Evolutionary conservation across 2,797 vertebrate species (phyloP), one percentile per base, ranked within the genome.

Genomic region (Syndactyla subalaris): DNA sequence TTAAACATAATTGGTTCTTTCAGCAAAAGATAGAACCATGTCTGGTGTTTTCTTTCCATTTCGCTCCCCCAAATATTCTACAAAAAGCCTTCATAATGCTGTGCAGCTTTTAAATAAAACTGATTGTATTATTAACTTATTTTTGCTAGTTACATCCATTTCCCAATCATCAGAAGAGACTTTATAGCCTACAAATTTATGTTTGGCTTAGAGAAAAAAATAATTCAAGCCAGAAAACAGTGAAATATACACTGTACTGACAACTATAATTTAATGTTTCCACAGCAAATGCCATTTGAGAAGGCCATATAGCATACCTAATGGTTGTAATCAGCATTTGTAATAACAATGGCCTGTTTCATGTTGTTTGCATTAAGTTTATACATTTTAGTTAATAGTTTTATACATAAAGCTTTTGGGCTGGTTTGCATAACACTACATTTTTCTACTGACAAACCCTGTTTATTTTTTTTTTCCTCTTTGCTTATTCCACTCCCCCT

Each of bases 1-100:
- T 96, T 96, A 91, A 93, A 88, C 8, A 3, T 65, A 96, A 95
- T 46, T 83, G 75, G 79, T 85, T 90, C 91, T 85, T 92, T 85
- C 86, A 87, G 70, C 54, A 74, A 34, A 89, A 82, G 84, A 94
- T 15, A 83, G 4, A 95, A 65, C 61, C 62, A 89, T 0, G 5
- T 27, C 79, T 76, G 46, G 48, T 59, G 66, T 85, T 87, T 91
- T 80, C 71, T 41, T 79, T 46, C 27, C 41, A 30, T 45, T 85
- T 70, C 57, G 75, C 21, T 43, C 51, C 18, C 38, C 61, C 45
- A 88, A 52, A 65, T 39, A 87, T 13, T 63, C 62, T 36, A 90
- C 68, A 71, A 77, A 91, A 90, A 83, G 9, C 49, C 48, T 83
- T 93, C 45, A 10, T 46, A 68, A 77, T 19, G 12, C 17, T 9